phyloP scores from a whole-genome alignment of 23 tunicate genomes.

The Diplosoma virens region DNA sequence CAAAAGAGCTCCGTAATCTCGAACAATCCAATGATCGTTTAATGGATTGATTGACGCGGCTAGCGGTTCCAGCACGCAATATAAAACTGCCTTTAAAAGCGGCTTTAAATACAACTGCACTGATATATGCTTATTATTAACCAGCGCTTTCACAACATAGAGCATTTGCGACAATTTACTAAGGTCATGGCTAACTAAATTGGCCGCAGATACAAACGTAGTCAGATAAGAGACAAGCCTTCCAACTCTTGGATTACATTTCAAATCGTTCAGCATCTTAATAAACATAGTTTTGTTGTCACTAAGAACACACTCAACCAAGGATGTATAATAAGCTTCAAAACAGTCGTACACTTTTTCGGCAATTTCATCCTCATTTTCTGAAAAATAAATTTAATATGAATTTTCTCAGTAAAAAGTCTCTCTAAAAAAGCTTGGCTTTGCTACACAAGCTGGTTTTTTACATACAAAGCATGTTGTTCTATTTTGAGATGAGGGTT shows the following conservation, averaged over 20 bases:
- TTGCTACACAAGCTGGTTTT: no score
- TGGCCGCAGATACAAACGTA: conserved; percentile 39
- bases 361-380: no score
- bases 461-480: no score
- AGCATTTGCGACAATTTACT: conserved; percentile 48
- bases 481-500: no score
- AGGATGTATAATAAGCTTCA: conserved; percentile 29
- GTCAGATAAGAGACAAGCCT: conserved; percentile 51
- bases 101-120: conserved; percentile 43
- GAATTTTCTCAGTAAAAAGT: no score
- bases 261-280: conserved; percentile 41
- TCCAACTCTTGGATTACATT: conserved; percentile 50
- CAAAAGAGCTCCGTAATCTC: conserved; percentile 70
- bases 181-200: conserved; percentile 76
- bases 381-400: no score
- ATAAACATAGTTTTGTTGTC: conserved; percentile 44
- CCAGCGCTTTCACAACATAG: conserved; percentile 47
- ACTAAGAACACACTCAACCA: conserved; percentile 57
- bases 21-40: conserved; percentile 81
- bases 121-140: conserved; percentile 28
- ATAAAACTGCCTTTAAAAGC: conserved; percentile 46
- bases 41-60: conserved; percentile 83
- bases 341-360: no score
- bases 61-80: conserved; percentile 74
- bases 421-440: no score